Evolutionary conservation across 2,113 vertebrate species (phyloP).

Genomic region (Toxostoma redivivum): DNA sequence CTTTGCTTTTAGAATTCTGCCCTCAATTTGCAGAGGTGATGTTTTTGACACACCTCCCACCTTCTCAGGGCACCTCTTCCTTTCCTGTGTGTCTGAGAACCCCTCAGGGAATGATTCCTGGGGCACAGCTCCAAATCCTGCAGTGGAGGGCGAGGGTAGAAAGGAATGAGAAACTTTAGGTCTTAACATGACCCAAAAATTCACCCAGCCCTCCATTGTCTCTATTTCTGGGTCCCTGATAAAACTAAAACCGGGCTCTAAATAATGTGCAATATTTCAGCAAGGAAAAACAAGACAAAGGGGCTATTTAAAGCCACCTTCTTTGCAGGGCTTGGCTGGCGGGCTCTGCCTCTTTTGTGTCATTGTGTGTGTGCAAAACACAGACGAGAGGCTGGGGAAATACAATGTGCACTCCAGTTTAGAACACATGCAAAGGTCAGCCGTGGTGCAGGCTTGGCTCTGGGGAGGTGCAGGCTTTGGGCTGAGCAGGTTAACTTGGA

Average conservation of each 20-base stretch:
- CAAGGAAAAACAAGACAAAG: constrained; percentile 59
- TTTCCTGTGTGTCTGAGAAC: neutral
- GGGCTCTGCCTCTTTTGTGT: constrained; percentile 19
- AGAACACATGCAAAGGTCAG: constrained; percentile 44
- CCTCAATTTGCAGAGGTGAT: neutral
- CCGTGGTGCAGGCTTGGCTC: neutral
- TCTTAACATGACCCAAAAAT: neutral
- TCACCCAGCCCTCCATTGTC: constrained; percentile 35
- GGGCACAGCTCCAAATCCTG: neutral
- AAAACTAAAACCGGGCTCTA: neutral
- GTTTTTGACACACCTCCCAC: accelerated
- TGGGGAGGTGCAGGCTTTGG: neutral
- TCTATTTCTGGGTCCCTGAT: constrained; percentile 40
- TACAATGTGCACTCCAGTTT: constrained; percentile 36
- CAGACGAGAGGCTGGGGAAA: neutral
- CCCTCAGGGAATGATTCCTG: neutral
- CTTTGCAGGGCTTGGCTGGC: constrained; percentile 34
- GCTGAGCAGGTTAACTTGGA: neutral
- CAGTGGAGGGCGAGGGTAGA: accelerated
- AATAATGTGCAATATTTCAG: neutral
- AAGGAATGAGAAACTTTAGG: neutral
- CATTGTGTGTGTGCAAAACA: constrained; percentile 51
- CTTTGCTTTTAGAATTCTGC: neutral
- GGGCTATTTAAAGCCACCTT: constrained; percentile 54
- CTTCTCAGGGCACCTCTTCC: neutral